Evolutionary conservation across 2,888 invertebrate species (phyloP).

Genomic region (Torymus texanus): DNA sequence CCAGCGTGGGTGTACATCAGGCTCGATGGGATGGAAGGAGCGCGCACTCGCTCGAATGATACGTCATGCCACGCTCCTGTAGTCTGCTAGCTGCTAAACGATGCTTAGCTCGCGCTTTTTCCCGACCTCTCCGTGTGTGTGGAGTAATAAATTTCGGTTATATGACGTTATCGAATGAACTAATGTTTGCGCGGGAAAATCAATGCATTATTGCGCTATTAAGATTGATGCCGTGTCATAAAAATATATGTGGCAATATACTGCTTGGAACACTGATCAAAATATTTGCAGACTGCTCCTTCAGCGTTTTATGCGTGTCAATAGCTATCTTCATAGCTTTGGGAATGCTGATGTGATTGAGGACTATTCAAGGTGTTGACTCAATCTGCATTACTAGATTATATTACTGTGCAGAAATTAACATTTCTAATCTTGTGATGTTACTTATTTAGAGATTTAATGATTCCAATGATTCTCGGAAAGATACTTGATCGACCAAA

Average conservation of each 20-base stretch:
- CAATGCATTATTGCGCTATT: constrained; percentile 27
- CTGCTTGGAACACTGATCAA: constrained; percentile 3
- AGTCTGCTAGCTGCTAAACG: constrained; percentile 5
- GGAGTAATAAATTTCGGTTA: constrained; percentile 23
- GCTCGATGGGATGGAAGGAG: neutral
- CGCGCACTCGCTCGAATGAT: constrained; percentile 6
- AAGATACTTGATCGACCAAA: too few species aligned
- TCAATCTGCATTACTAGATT: constrained; percentile 6
- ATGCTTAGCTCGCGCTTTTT: constrained; percentile 24
- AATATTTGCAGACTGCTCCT: constrained; percentile 20
- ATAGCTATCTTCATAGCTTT: neutral
- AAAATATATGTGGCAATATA: constrained; percentile 5
- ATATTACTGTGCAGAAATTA: too few species aligned
- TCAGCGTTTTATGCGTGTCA: constrained; percentile 2
- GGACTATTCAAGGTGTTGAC: neutral
- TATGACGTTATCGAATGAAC: constrained; percentile 13
- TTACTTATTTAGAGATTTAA: too few species aligned
- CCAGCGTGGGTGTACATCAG: neutral
- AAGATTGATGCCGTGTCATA: constrained; percentile 34
- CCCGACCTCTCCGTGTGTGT: neutral
- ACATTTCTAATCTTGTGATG: too few species aligned
- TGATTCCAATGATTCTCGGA: too few species aligned
- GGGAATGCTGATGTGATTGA: constrained; percentile 23
- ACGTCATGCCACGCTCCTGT: neutral
- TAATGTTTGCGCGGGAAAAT: constrained; percentile 22